Percentiles rank a stretch among this genome's conserved stretches.
Evolutionary conservation across 2,888 invertebrate genomes (phyloP).

Genomic region (Eristalinus sepulchralis): DNA sequence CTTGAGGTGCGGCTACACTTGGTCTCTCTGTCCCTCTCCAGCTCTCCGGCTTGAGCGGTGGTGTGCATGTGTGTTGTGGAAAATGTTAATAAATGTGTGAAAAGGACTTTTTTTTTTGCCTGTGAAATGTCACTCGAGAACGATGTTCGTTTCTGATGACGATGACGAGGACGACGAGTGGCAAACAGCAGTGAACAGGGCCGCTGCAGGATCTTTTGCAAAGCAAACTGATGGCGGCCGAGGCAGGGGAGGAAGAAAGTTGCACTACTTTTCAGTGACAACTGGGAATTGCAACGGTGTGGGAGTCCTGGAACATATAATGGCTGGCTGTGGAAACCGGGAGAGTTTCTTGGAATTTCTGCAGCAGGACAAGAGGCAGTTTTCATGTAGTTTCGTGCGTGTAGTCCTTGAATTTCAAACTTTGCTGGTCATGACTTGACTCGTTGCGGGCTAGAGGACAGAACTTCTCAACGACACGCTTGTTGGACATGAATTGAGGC

Average conservation of each 20-base stretch:
- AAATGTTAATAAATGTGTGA: conserved; percentile 62
- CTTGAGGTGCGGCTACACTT: conserved; percentile 69
- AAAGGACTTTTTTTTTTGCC: conserved; percentile 30
- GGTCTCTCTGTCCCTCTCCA: conserved; percentile 32
- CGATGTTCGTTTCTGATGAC: not conserved
- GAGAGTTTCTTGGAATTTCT: not conserved
- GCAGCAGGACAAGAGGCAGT: no score
- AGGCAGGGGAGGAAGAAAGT: not conserved
- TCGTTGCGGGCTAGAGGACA: no score
- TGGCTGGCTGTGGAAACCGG: not conserved
- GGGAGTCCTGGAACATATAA: not conserved
- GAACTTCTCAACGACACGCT: no score
- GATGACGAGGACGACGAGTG: not conserved
- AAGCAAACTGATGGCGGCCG: not conserved
- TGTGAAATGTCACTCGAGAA: conserved; percentile 52
- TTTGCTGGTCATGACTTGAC: not conserved
- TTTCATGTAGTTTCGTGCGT: not conserved
- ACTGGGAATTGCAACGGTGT: not conserved
- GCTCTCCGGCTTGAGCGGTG: conserved; percentile 5
- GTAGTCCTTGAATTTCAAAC: not conserved
- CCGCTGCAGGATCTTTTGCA: not conserved
- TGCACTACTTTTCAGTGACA: not conserved
- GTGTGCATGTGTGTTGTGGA: conserved; percentile 37
- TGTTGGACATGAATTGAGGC: no score
- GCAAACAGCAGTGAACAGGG: not conserved